A percentile compares a stretch with the other conserved stretches of the same genome.
These are phyloP conservation scores for Pristionchus exspectatus DNA, from an alignment of 2,888 invertebrate species.

Conservation along the genomic window DNA sequence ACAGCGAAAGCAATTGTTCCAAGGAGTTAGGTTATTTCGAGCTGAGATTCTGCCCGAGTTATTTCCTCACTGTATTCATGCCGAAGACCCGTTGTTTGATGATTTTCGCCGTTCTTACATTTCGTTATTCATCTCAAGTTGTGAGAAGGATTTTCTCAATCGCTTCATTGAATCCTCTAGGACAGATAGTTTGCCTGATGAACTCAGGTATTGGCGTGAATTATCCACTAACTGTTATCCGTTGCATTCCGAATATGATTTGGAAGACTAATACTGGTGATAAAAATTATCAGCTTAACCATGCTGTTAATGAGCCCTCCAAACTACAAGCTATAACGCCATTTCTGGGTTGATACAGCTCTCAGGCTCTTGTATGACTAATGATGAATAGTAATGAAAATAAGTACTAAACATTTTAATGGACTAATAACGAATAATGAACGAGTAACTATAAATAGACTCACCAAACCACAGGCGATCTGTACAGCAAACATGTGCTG, in stretches of 20 bases:
- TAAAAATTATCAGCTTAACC: background rate
- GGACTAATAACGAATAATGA: background rate
- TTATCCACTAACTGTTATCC: background rate
- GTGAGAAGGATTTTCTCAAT: conserved; percentile 7
- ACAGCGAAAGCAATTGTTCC: background rate
- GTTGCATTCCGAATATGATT: background rate
- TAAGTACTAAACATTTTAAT: no score
- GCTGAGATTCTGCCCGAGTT: background rate
- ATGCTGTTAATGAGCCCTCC: no score
- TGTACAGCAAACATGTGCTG: conserved; percentile 51
- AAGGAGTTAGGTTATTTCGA: background rate
- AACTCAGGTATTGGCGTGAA: background rate
- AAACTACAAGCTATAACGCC: no score
- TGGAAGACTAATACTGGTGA: background rate
- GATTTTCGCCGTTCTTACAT: background rate
- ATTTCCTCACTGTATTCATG: background rate
- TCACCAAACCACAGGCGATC: conserved; percentile 47
- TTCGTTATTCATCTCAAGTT: background rate
- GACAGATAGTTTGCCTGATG: background rate
- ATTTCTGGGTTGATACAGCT: no score
- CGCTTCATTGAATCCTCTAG: background rate
- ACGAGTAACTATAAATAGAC: background rate
- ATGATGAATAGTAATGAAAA: no score
- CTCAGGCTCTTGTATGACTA: no score
- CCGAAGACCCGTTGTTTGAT: background rate